These are phyloP conservation scores for Heteractis magnifica DNA, from an alignment of 92 coral and sea anemone genomes.

Conservation along the genomic window DNA sequence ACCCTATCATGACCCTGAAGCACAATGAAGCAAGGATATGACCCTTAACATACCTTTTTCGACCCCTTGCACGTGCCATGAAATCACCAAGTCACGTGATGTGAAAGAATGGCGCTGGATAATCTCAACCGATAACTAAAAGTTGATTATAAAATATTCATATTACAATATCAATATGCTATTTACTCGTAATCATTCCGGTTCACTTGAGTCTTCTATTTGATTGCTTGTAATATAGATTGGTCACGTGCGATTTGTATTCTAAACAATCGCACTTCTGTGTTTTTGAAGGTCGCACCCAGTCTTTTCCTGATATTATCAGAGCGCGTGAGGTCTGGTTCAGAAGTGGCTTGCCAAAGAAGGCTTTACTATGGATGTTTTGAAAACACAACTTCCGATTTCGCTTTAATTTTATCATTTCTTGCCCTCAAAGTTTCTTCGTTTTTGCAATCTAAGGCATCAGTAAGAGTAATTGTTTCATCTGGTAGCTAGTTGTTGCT, in stretches of 20 bases:
- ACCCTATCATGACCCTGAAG: too few relatives aligned
- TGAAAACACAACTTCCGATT: slow-evolving; percentile 52
- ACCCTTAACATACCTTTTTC: too few relatives aligned
- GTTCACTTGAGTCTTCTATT: neutral
- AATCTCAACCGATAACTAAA: too few relatives aligned
- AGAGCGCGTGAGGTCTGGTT: slow-evolving; percentile 19
- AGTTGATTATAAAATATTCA: too few relatives aligned
- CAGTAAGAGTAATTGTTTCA: neutral
- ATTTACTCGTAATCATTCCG: too few relatives aligned
- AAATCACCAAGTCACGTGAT: too few relatives aligned
- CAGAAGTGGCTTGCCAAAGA: neutral
- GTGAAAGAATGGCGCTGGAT: too few relatives aligned
- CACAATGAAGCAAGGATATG: too few relatives aligned
- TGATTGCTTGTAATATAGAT: neutral
- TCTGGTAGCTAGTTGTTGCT: neutral
- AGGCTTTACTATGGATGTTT: slow-evolving; percentile 32
- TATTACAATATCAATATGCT: too few relatives aligned
- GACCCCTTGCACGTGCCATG: too few relatives aligned
- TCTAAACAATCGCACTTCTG: neutral
- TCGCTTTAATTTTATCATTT: slow-evolving; percentile 36
- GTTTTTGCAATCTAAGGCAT: neutral
- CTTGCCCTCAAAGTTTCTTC: slow-evolving; percentile 12
- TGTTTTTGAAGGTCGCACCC: neutral
- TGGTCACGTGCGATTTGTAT: neutral
- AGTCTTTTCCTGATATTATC: neutral